Conservation (phyloP, 2,797 vertebrate genomes). For the Enoplosus armatus region DNA sequence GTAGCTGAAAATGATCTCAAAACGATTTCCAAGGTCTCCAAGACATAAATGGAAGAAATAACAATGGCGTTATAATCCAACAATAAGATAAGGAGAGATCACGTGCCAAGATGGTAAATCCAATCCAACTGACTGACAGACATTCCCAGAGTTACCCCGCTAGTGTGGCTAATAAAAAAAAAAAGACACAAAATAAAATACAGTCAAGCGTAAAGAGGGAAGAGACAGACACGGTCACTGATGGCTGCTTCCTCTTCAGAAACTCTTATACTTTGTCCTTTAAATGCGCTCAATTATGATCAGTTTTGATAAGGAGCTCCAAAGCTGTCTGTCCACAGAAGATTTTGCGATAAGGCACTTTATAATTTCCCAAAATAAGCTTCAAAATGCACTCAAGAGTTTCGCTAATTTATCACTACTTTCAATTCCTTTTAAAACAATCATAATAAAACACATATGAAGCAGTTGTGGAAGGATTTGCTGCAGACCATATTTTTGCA, state of each 20-base stretch:
- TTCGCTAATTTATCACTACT: neutral
- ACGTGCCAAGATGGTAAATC: too few relatives aligned
- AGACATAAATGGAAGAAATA: neutral
- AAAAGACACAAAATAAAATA: neutral
- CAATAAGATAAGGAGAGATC: too few relatives aligned
- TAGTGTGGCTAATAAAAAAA: neutral
- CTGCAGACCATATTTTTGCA: neutral
- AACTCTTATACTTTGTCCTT: neutral
- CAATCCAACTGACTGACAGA: too few relatives aligned
- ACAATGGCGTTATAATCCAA: too few relatives aligned
- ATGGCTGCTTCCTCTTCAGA: neutral
- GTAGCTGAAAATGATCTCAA: neutral
- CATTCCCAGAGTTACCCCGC: neutral
- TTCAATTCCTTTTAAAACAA: neutral
- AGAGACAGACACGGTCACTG: neutral
- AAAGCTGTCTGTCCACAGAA: neutral
- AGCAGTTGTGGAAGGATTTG: neutral
- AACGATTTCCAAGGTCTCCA: neutral
- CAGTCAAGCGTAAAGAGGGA: neutral
- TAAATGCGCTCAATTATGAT: slow-evolving; percentile 12
- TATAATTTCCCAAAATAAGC: neutral
- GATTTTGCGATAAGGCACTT: neutral
- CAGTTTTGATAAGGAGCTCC: neutral
- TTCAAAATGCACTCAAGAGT: neutral
- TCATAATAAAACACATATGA: neutral